These are phyloP conservation scores for Mesoclemmys tuberculata DNA, from an alignment of 2,113 vertebrate species.

Conservation along the genomic window DNA sequence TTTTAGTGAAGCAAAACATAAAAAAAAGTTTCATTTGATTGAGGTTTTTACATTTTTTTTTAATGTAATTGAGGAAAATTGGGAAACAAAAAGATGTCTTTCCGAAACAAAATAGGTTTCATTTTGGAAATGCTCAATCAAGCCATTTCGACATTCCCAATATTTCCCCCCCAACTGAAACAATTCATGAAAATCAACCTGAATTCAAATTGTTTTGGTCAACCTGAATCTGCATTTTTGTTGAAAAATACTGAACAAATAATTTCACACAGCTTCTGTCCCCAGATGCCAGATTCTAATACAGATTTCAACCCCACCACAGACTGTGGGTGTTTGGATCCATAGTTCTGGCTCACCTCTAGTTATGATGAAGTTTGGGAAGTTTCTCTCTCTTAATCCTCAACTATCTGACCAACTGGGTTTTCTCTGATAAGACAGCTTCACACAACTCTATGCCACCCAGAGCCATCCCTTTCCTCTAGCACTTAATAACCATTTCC, in stretches of 20 bases:
- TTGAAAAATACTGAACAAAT: background rate
- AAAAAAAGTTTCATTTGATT: background rate
- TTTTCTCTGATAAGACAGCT: background rate
- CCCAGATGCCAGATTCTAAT: background rate
- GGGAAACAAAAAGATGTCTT: background rate
- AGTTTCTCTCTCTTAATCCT: background rate
- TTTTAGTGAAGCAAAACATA: background rate
- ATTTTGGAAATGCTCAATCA: background rate
- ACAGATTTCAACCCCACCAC: background rate
- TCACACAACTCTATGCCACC: fast-evolving
- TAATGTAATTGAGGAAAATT: background rate
- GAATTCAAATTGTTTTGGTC: background rate
- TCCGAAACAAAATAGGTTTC: background rate
- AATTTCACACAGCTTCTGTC: background rate
- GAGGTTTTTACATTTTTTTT: background rate
- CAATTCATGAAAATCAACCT: background rate
- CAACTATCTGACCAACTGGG: background rate
- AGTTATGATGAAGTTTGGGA: background rate
- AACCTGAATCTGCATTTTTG: background rate
- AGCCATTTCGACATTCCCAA: background rate
- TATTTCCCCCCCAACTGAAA: background rate
- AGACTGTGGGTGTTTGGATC: background rate
- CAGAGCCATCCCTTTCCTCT: background rate
- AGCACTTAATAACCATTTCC: background rate
- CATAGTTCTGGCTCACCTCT: background rate